Base-by-base conservation (phyloP, 1,140 invertebrate genomes). In the Drosophila sechellia region DNA sequence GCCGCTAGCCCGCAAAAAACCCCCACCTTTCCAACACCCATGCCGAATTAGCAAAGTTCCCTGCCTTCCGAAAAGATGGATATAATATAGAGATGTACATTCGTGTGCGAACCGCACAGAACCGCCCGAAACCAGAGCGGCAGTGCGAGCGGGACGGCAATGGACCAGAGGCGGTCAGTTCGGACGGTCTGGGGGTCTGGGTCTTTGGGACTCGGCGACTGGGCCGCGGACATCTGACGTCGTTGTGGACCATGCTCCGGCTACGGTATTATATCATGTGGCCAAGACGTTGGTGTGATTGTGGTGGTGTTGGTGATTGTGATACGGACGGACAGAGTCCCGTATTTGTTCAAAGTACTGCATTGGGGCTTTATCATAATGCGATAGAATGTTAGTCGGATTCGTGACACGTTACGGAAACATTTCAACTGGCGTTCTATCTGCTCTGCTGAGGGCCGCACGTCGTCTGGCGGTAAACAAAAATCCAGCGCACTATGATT, bases 281-380 rank as follows among this genome's bases (percentile, higher is more conserved):
- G 42, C 56, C 17, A 34, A 12, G 17, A 25, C 27, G 45, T 35
- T 40, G 25, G 17, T 17, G 15, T 27, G 35, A 12, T 42, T 22
- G 25, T 53, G 27, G 11, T 27, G 17, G 15, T 17, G 12, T 27
- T 31, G n/a, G n/a, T n/a, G n/a, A 10, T 25, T 43, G 31, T 31
- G 37, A 17, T 42, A 34, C 20, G 53, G 20, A 34, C 35, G 48
- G 34, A 31, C 31, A 10, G 35, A 39, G 46, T 17, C 39, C 58
- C 63, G 56, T 61, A 69, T 77, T 77, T 68, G 72, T 68, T 61
- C 45, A 69, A 77, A 77, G 74, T 77, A 77, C 74, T 77, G 74
- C 74, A 77, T 77, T 69, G 60, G 37, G 22, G 45, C 25, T 61
- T 77, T 77, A 77, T 77, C 74, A 68, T 59, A 68, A 56, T 61